A percentile compares a stretch with the other conserved stretches of the same genome.
These are phyloP conservation scores for Onychomys leucogaster DNA, from an alignment of 2,797 vertebrate species.

Conservation along the genomic window DNA sequence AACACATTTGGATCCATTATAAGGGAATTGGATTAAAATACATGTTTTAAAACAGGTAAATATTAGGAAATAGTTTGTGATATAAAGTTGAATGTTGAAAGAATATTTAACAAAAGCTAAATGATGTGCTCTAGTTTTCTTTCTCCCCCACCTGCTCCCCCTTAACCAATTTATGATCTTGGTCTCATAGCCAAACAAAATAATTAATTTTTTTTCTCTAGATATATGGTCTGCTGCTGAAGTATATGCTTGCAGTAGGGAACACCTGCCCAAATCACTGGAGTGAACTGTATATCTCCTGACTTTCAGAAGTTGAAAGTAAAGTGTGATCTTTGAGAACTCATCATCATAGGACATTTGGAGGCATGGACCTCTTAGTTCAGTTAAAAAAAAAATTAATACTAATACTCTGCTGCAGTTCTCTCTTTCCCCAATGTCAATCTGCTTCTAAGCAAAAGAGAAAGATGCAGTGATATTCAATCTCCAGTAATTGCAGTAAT, in stretches of 20 bases:
- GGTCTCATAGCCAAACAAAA: background rate
- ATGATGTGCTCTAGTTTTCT: background rate
- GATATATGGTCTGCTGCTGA: background rate
- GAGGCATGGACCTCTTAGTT: background rate
- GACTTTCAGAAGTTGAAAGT: conserved; percentile 31
- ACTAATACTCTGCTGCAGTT: background rate
- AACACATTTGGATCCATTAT: background rate
- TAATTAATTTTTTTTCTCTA: background rate
- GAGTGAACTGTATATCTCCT: conserved; percentile 4
- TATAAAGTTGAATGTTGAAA: conserved; percentile 46
- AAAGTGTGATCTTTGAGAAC: conserved; percentile 59
- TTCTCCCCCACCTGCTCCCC: background rate
- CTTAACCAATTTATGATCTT: conserved; percentile 1
- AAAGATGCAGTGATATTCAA: background rate
- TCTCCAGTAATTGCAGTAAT: background rate
- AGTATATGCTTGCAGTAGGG: background rate
- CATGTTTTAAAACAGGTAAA: background rate
- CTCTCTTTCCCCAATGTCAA: background rate
- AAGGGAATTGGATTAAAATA: background rate
- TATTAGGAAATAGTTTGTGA: conserved; percentile 38
- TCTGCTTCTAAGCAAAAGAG: conserved; percentile 30
- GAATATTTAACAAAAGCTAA: background rate
- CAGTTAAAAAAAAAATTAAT: conserved; percentile 32
- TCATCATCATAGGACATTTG: conserved; percentile 40
- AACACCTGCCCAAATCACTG: conserved; percentile 34